phyloP scores from a whole-genome alignment of 2,113 vertebrate species.

The Callipepla squamata region DNA sequence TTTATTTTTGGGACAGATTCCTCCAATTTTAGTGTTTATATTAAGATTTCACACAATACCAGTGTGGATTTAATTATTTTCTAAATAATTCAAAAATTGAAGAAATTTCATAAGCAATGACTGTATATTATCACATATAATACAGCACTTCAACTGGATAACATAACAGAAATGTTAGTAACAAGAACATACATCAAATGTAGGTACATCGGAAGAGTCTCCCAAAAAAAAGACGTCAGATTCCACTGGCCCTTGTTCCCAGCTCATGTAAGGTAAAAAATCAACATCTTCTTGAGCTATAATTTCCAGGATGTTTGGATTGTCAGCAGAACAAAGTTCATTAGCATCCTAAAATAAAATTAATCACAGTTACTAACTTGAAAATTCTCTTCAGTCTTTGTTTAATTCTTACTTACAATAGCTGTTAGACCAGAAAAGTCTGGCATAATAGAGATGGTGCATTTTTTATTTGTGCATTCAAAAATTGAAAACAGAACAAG shows the following conservation, averaged over 20 bases:
- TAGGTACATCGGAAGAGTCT: neutral
- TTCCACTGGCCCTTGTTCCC: constrained; percentile 35
- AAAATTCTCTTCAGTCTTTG: neutral
- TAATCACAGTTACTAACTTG: neutral
- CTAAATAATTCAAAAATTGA: neutral
- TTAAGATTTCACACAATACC: neutral
- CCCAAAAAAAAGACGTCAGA: no score
- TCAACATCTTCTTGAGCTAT: constrained; percentile 84
- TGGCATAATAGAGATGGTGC: neutral
- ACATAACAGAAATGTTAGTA: neutral
- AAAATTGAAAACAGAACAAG: neutral
- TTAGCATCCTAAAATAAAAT: constrained; percentile 62
- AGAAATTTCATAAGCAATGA: neutral
- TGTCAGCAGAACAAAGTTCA: neutral
- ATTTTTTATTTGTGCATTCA: neutral
- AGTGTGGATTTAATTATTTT: neutral
- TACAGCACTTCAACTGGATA: neutral
- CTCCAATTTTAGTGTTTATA: neutral
- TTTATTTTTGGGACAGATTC: neutral
- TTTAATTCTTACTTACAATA: neutral
- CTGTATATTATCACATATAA: neutral
- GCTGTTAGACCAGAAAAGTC: neutral
- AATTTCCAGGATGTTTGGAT: constrained; percentile 78
- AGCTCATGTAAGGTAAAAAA: constrained; percentile 83
- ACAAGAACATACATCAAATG: neutral